These are phyloP conservation scores for Agrochola circellaris DNA, from an alignment of 2,888 invertebrate species.

Conservation along the genomic window DNA sequence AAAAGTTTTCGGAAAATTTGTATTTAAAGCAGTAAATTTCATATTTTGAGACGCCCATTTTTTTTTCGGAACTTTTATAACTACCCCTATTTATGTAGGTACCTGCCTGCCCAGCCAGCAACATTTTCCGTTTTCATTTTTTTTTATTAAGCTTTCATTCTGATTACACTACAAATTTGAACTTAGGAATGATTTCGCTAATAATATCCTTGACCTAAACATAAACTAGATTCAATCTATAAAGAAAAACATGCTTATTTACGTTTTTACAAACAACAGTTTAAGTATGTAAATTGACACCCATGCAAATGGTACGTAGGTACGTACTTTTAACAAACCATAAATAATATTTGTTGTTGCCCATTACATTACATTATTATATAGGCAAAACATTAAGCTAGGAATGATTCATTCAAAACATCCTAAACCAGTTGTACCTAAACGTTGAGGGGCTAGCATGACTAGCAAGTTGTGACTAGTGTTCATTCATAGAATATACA, in stretches of 20 bases:
- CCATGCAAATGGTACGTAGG: not conserved
- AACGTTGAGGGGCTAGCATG: not conserved
- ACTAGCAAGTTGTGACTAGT: conserved; percentile 10
- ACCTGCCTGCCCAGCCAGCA: not conserved
- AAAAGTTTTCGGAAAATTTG: too few relatives aligned
- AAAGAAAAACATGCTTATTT: not conserved
- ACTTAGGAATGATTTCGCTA: not conserved
- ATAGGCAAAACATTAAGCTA: not conserved
- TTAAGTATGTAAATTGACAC: conserved; percentile 4
- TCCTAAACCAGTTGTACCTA: not conserved
- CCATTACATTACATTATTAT: not conserved
- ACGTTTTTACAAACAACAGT: not conserved
- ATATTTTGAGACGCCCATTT: too few relatives aligned
- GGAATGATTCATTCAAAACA: not conserved
- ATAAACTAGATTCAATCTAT: not conserved
- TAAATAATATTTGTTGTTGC: not conserved
- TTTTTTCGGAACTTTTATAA: too few relatives aligned
- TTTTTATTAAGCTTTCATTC: not conserved
- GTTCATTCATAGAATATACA: conserved; percentile 29
- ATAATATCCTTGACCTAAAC: not conserved
- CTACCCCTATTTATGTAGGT: conserved; percentile 10
- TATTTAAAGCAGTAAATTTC: too few relatives aligned
- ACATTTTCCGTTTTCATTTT: not conserved
- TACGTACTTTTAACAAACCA: not conserved
- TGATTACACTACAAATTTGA: not conserved